Base-by-base conservation (phyloP, 2,113 vertebrate species). In the Dryoscopus gambensis region DNA sequence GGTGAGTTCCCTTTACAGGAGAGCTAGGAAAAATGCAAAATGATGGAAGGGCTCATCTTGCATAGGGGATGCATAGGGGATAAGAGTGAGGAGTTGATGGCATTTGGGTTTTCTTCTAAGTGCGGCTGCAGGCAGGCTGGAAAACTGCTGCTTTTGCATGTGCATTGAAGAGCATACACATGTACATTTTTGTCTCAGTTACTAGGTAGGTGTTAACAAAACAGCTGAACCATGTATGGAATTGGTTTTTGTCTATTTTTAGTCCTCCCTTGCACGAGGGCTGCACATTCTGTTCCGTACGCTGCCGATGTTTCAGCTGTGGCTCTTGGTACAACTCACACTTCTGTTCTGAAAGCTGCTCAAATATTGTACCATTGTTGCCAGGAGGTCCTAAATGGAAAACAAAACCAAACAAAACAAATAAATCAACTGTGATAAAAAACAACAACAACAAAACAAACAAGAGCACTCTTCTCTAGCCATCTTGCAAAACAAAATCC, bases 401-500 rank as follows among this genome's bases (percentile, higher is more conserved):
- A 94, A 64, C 35, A 77, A 82, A 95, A 64, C 53, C 46, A 68
- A 95, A 46, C 35, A 5, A 63, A 78, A 42, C 47, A 47, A 94
- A 53, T 10, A 68, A 75, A 80, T 91, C 28, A 33, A 44, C 39
- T 67, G 39, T 44, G 90, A 84, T 88, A 77, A 73, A 91, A 33
- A 69, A 15, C 21, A 68, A 31, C 42, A 57, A 40, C 56, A 71
- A 37, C 4, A 23, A 46, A 76, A 52, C 20, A 79, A 81, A 55
- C 59, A 71, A 87, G n/a, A 77, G 19, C 22, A 5, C 39, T 79
- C 31, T 64, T 77, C 35, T 82, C 35, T 59, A 11, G 10, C 35
- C 44, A 55, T 94, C 89, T 84, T 94, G 93, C 89, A 83, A 90
- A 95, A 90, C 40, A 79, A 95, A 95, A 90, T 80, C 49, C 33